Base-by-base conservation (phyloP, 2,797 vertebrate genomes). In the Prunella strophiata region DNA sequence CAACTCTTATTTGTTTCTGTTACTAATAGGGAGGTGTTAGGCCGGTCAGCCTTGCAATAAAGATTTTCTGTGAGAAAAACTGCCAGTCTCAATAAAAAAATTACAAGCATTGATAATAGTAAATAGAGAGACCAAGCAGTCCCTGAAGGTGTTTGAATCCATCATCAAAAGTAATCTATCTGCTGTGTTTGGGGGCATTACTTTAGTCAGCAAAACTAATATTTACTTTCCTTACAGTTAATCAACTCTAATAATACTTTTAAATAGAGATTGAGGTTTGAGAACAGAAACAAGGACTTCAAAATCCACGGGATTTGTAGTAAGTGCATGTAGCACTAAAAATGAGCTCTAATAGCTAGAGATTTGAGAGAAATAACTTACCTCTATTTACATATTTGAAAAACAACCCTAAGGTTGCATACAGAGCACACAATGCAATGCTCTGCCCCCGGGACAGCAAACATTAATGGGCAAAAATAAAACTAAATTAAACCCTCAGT, bases 1-100 rank as follows among this genome's bases (percentile, higher is more conserved):
- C 91, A 94, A 73, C 65, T 94, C 91, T 82, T 95, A 96, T 95
- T 96, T 96, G 88, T 97, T 95, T 95, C 94, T 93, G 51, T 79
- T 94, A 82, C 88, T 95, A 92, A 95, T 59, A 91, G 73, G 76
- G 32, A 81, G 63, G 82, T 76, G 87, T 90, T 91, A 74, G 83
- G 45, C 8, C 11, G 63, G 85, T 82, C 76, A 79, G 52, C 38
- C 36, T 86, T 47, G 16, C 70, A 88, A 73, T 81, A 43, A 86
- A 84, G 59, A n/a, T 96, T 83, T 95, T 90, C 59, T 84, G 55
- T 78, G 66, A 91, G 73, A 78, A 89, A 78, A 93, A 70, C 54
- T 88, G 51, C 43, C 67, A 86, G 48, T 50, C 85, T 81, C 76
- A 70, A 91, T 91, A 89, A 91, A 11, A 86, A 91, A 88, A 91